Base-by-base conservation (phyloP, 2,888 invertebrate species). In the Idaea straminata region DNA sequence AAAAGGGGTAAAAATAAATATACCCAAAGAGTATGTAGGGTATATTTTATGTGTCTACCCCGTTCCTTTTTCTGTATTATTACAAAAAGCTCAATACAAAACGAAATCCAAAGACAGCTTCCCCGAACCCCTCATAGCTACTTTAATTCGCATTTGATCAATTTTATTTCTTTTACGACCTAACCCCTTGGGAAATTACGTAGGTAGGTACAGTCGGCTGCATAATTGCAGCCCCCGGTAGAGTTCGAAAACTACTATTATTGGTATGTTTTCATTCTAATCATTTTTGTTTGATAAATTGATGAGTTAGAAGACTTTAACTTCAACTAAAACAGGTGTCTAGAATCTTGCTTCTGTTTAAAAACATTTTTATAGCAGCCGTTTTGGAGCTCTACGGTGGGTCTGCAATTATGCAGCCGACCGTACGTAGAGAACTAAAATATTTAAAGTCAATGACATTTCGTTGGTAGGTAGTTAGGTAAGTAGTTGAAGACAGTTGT, bases 111-210 rank as follows among this genome's bases (percentile, higher is more conserved):
- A 47, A 47, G 47, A 47, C 47, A 47, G 47, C 47, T 6, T 47
- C 47, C 13, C 47, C 10, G 7, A 47, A 47, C 47, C 47, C 47
- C 60, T 60, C 38, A n/a, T 61, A 38, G 34, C 59, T 62, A 35
- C 64, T 63, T 61, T 69, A 69, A 66, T 69, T 69, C 68, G 61
- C 66, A 59, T 69, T 69, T 69, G 66, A 69, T 69, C 66, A 64
- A 64, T 66, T 69, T 69, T 66, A 66, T 66, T 64, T 60, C 57
- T 63, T 69, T 63, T 63, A 61, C 62, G 59, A 69, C 63, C 34
- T 2, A 63, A 61, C 0, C 68, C 66, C 66, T 13, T 13, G 68
- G 68, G 68, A 69, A 69, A 69, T 69, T 66, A 69, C 61, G 64
- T 66, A 68, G 64, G 66, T 66, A 64, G 59, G 59, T 60, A 62